Evolutionary conservation across 2,797 vertebrate species (phyloP).

Genomic region (Clarias platycephalus): DNA sequence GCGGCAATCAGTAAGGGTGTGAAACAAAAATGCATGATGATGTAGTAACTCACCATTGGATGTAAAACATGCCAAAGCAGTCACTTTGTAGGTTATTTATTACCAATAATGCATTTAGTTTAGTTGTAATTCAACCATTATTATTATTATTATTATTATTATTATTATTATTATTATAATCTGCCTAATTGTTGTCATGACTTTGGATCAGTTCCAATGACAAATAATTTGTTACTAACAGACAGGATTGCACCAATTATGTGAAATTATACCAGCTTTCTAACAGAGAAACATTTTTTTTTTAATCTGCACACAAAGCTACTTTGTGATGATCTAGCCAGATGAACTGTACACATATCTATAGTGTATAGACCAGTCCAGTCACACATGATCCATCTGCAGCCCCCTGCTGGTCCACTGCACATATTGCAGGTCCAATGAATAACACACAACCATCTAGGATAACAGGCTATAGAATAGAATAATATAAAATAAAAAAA

Average conservation of each 20-base stretch:
- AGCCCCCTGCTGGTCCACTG: constrained; percentile 64
- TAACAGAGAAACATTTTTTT: background rate
- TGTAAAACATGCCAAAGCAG: no score
- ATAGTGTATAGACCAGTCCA: constrained; percentile 27
- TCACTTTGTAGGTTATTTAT: no score
- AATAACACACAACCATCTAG: constrained; percentile 62
- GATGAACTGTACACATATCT: constrained; percentile 3
- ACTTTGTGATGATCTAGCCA: background rate
- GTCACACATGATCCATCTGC: constrained; percentile 25
- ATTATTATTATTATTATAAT: no score
- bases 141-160: no score
- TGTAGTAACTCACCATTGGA: no score
- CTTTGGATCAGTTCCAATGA: background rate
- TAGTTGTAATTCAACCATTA: no score
- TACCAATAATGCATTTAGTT: no score
- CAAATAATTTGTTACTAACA: background rate
- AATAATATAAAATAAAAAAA: constrained; percentile 1
- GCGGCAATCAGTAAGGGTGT: no score
- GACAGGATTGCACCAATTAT: background rate
- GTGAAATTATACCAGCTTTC: background rate
- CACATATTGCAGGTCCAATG: constrained; percentile 52
- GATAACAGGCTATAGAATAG: constrained; percentile 35
- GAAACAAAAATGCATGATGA: no score
- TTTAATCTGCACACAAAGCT: background rate
- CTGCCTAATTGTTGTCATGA: background rate